Evolutionary conservation across 2,113 vertebrate species (phyloP).

Genomic region (Condylura cristata): DNA sequence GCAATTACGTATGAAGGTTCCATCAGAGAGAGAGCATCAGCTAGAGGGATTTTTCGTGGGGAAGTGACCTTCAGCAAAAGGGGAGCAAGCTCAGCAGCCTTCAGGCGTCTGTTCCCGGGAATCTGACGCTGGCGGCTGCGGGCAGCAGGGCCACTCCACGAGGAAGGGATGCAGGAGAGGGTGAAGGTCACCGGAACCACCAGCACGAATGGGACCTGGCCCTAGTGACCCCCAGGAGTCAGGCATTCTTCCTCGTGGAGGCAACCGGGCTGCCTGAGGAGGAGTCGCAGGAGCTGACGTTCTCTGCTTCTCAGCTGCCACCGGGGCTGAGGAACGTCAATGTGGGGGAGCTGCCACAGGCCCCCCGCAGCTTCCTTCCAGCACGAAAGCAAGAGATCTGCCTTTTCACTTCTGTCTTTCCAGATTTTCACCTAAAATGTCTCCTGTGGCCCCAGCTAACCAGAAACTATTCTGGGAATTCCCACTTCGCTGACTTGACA

Average conservation of each 20-base stretch:
- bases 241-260: accelerated
- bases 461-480: neutral
- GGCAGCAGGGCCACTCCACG: neutral
- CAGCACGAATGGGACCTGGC: neutral
- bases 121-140: neutral
- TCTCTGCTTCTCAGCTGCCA: neutral
- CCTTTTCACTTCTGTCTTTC: neutral
- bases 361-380: accelerated
- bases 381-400: accelerated
- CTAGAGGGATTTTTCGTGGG: accelerated
- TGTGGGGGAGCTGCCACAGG: accelerated
- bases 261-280: neutral
- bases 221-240: too few relatives aligned
- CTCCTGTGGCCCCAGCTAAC: neutral
- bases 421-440: accelerated
- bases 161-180: neutral
- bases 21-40: neutral
- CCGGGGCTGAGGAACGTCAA: accelerated
- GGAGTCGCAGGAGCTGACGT: neutral
- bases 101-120: neutral
- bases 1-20: neutral
- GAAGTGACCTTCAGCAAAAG: neutral
- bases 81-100: neutral
- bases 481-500: neutral
- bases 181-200: neutral